Percentiles rank a stretch among this genome's conserved stretches.
phyloP scores from a whole-genome alignment of 2,888 invertebrate species.

The Timandra comae region DNA sequence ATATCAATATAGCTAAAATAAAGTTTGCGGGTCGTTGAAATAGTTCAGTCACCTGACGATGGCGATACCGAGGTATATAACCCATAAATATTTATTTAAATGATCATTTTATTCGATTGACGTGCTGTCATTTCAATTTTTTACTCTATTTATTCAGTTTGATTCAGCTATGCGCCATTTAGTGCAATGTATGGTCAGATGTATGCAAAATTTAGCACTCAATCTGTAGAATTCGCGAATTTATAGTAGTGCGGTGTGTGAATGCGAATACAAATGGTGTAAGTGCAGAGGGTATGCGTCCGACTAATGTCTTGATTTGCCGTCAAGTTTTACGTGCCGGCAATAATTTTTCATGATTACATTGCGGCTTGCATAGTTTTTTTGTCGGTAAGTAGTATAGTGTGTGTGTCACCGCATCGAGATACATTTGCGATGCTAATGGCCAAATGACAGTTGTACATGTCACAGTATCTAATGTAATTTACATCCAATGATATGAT shows the following conservation, averaged over 20 bases:
- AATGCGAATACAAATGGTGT: conserved; percentile 34
- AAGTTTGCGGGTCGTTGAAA: conserved; percentile 47
- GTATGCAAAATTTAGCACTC: conserved; percentile 54
- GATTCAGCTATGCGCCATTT: conserved; percentile 73
- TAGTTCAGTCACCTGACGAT: conserved; percentile 37
- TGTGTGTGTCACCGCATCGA: conserved; percentile 8
- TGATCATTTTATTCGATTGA: conserved; percentile 49
- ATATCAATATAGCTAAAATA: conserved; percentile 60
- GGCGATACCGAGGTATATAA: conserved; percentile 50
- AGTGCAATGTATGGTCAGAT: conserved; percentile 60
- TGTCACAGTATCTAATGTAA: conserved; percentile 19
- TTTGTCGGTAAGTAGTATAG: conserved; percentile 35
- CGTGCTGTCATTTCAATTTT: conserved; percentile 69
- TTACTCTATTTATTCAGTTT: conserved; percentile 69
- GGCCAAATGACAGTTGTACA: conserved; percentile 12
- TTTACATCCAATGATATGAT: conserved; percentile 27
- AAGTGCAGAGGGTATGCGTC: conserved; percentile 29
- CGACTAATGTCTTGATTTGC: conserved; percentile 33
- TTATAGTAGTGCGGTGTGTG: conserved; percentile 42
- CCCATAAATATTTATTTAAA: conserved; percentile 30
- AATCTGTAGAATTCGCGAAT: conserved; percentile 43
- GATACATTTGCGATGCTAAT: conserved; percentile 16
- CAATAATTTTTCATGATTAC: conserved; percentile 44
- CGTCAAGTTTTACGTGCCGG: conserved; percentile 53
- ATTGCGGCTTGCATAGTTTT: conserved; percentile 39